phyloP scores from a whole-genome alignment of 1,140 invertebrate species.

The Leptoteleia sp. region DNA sequence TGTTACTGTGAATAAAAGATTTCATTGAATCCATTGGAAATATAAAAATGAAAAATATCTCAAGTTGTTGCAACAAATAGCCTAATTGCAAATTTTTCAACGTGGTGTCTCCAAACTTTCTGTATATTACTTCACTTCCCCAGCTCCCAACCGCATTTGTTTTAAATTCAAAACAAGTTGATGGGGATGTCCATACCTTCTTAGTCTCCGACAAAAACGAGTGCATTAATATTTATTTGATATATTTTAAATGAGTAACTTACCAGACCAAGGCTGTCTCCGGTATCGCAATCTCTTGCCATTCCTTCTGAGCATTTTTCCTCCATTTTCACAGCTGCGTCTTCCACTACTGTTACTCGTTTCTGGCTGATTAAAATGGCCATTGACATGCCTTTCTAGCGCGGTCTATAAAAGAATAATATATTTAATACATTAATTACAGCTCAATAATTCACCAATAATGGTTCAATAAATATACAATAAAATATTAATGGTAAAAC shows the following conservation, averaged over 20 bases:
- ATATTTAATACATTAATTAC: conserved; percentile 37
- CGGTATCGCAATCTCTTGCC: conserved; percentile 92
- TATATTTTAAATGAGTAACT: conserved; percentile 1
- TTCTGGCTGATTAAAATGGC: conserved; percentile 89
- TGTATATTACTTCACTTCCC: conserved; percentile 15
- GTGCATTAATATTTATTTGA: neutral
- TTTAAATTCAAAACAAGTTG: conserved; percentile 16
- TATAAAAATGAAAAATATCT: conserved; percentile 1
- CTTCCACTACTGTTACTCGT: conserved; percentile 84
- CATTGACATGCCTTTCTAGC: conserved; percentile 95
- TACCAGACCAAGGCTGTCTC: conserved; percentile 89
- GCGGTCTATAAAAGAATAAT: conserved; percentile 84
- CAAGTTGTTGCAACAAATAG: neutral
- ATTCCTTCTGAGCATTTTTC: conserved; percentile 91
- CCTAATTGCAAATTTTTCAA: conserved; percentile 25
- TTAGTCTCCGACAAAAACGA: conserved; percentile 25
- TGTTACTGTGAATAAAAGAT: neutral
- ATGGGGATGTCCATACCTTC: conserved; percentile 13
- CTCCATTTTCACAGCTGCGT: conserved; percentile 85
- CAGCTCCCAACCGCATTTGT: neutral
- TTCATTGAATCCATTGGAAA: neutral
- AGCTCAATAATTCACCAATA: conserved; percentile 24
- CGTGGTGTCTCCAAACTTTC: neutral
- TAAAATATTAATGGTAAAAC: no score
- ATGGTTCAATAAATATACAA: no score